A percentile compares a stretch with the other conserved stretches of the same genome.
These are phyloP conservation scores for Eupithecia vulgata DNA, from an alignment of 2,888 invertebrate species.

Conservation along the genomic window DNA sequence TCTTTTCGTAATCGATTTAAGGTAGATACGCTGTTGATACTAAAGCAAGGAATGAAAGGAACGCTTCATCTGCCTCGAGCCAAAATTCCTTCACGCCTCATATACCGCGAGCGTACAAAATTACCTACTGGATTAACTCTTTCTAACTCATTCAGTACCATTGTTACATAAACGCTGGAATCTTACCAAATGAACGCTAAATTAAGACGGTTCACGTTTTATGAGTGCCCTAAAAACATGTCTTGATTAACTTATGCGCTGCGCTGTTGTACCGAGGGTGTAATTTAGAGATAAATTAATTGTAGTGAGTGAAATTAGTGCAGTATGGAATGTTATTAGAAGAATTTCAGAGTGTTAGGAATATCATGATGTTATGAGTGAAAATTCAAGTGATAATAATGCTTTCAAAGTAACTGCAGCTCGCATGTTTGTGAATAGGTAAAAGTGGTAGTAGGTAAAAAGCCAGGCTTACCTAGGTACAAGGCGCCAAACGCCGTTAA, in stretches of 20 bases:
- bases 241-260: constrained; percentile 46
- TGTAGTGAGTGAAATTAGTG: constrained; percentile 37
- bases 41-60: constrained; percentile 26
- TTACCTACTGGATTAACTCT: constrained; percentile 59
- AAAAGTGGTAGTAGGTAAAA: not conserved
- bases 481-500: not conserved
- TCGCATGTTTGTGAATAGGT: not conserved
- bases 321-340: constrained; percentile 19
- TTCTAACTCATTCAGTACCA: constrained; percentile 61
- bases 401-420: not conserved
- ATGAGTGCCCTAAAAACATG: constrained; percentile 47
- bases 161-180: constrained; percentile 53
- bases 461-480: not conserved
- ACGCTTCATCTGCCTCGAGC: constrained; percentile 46
- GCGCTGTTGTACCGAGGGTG: constrained; percentile 34
- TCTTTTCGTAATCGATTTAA: not conserved
- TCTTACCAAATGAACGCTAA: constrained; percentile 55
- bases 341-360: not conserved
- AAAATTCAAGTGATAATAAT: not conserved
- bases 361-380: not conserved
- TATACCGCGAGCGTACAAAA: constrained; percentile 53
- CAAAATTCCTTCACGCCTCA: constrained; percentile 55
- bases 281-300: constrained; percentile 33
- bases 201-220: constrained; percentile 46
- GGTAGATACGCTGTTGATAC: not conserved